phyloP scores from a whole-genome alignment of 2,888 invertebrate species.

The Tryphoninae sp. region DNA sequence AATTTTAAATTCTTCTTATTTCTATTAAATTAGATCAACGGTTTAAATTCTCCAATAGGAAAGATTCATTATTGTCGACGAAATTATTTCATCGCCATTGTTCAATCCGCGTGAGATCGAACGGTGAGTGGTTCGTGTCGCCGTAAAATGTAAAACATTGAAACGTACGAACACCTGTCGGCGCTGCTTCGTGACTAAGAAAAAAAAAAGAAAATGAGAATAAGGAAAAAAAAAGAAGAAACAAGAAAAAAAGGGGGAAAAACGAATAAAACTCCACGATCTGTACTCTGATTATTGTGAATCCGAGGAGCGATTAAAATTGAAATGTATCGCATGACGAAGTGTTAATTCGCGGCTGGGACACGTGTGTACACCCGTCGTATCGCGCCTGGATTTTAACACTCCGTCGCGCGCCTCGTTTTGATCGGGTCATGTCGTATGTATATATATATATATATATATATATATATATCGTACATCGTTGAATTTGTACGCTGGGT shows the following conservation, averaged over 20 bases:
- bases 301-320: conserved; percentile 42
- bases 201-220: conserved; percentile 11
- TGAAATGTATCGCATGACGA: conserved; percentile 55
- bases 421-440: not conserved
- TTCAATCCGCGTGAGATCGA: not conserved
- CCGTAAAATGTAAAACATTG: not conserved
- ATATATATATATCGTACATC: not conserved
- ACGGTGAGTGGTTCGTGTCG: not conserved
- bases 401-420: not conserved
- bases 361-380: conserved; percentile 32
- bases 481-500: not conserved
- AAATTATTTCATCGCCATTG: not conserved
- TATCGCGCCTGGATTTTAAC: conserved; percentile 66
- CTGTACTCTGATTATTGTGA: conserved; percentile 35
- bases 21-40: too few relatives aligned
- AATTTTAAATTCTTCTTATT: too few relatives aligned
- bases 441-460: not conserved
- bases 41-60: too few relatives aligned
- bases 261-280: conserved; percentile 9
- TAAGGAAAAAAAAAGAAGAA: conserved; percentile 2
- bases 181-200: not conserved
- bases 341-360: conserved; percentile 46
- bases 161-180: conserved; percentile 29
- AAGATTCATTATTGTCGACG: not conserved
- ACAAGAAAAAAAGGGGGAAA: not conserved